Percentiles rank a stretch among this genome's conserved stretches.
These are phyloP conservation scores for Oncorhynchus gorbuscha DNA, from an alignment of 2,113 vertebrate species.

Conservation along the genomic window DNA sequence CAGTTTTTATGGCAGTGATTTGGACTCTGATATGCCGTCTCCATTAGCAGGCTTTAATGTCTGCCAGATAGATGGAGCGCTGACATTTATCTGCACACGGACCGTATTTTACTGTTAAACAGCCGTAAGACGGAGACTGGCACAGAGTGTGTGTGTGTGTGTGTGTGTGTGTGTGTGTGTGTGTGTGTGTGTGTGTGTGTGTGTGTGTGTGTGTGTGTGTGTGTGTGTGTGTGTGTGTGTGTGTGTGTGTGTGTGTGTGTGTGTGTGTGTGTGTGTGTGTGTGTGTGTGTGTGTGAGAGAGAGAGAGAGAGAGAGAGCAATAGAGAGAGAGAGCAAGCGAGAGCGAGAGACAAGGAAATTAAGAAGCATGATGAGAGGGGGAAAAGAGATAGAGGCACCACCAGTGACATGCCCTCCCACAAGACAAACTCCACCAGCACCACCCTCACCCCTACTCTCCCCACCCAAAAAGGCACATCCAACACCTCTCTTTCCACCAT, in stretches of 20 bases:
- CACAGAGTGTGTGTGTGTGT: constrained; percentile 47
- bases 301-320: no score
- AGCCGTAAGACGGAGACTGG: constrained; percentile 33
- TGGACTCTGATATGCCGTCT: constrained; percentile 72
- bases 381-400: no score
- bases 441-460: no score
- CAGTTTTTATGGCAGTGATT: constrained; percentile 72
- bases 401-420: no score
- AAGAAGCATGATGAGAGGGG: no score
- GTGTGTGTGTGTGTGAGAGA: constrained; percentile 9
- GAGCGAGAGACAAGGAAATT: no score
- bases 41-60: constrained; percentile 70
- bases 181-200: constrained; percentile 30
- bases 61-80: constrained; percentile 64
- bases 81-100: constrained; percentile 69
- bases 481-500: no score
- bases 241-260: constrained; percentile 41
- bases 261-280: constrained; percentile 27
- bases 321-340: no score
- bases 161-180: constrained; percentile 26
- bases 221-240: constrained; percentile 31
- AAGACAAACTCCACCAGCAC: no score
- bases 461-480: no score
- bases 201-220: constrained; percentile 36
- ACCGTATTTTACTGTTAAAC: constrained; percentile 70